Percentiles rank a stretch among this genome's conserved stretches.
Conservation (phyloP, 2,797 vertebrate genomes). For the Amblyopsis hoosieri region DNA sequence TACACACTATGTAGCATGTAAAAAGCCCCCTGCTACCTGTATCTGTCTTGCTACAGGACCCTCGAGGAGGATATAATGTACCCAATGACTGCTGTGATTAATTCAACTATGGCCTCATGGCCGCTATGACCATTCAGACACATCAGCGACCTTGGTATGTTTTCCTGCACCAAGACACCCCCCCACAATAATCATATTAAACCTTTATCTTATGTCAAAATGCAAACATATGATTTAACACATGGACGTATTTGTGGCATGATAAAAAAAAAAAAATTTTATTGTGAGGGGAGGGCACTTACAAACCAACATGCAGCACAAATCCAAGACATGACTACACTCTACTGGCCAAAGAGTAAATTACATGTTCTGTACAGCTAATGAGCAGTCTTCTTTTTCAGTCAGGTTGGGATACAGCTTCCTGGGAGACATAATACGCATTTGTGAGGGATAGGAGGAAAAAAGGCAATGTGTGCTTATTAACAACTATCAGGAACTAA, state of each 20-base stretch:
- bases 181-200: too few relatives aligned
- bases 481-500: constrained; percentile 15
- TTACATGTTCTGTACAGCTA: constrained; percentile 18
- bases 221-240: too few relatives aligned
- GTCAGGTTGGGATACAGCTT: too few relatives aligned
- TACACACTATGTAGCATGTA: too few relatives aligned
- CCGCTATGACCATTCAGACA: background rate
- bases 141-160: background rate
- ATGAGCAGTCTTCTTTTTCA: constrained; percentile 9
- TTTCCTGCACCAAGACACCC: too few relatives aligned
- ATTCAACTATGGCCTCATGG: constrained; percentile 1
- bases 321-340: constrained; percentile 28
- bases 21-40: too few relatives aligned
- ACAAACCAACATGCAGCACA: background rate
- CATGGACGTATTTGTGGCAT: background rate
- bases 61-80: background rate
- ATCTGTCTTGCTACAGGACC: background rate
- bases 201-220: too few relatives aligned
- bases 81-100: background rate
- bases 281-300: background rate
- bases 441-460: too few relatives aligned
- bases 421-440: too few relatives aligned
- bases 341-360: constrained; percentile 45
- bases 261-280: too few relatives aligned
- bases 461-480: too few relatives aligned